Evolutionary conservation across 2,888 invertebrate genomes (phyloP).

Genomic region (Hemaris fuciformis): DNA sequence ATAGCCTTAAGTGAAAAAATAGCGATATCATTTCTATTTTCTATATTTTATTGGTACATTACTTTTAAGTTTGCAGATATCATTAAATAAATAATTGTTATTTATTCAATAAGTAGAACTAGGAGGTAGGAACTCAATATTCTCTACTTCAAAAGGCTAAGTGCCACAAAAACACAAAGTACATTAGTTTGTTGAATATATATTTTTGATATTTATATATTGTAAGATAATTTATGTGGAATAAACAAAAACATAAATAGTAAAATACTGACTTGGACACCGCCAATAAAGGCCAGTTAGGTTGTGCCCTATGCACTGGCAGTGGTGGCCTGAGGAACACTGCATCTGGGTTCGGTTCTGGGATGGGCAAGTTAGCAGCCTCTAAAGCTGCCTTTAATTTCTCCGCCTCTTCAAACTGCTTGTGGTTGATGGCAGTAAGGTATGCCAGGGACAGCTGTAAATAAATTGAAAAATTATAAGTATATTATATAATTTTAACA

Average conservation of each 20-base stretch:
- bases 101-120: too few species aligned
- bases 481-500: too few species aligned
- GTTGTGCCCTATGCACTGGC: slow-evolving; percentile 94
- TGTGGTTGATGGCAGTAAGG: slow-evolving; percentile 96
- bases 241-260: not conserved
- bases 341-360: slow-evolving; percentile 88
- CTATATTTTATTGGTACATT: too few species aligned
- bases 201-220: too few species aligned
- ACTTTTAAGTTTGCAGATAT: too few species aligned
- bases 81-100: too few species aligned
- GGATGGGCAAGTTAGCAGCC: slow-evolving; percentile 82
- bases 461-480: not conserved
- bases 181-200: too few species aligned
- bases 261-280: slow-evolving; percentile 84
- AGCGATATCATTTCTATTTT: too few species aligned
- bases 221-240: too few species aligned
- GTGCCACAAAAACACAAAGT: too few species aligned
- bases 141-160: not conserved
- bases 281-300: slow-evolving; percentile 98
- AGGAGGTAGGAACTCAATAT: too few species aligned
- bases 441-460: slow-evolving; percentile 91
- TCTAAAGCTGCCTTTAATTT: slow-evolving; percentile 85
- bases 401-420: slow-evolving; percentile 90
- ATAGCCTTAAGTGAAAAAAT: too few species aligned
- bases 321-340: slow-evolving; percentile 91